Conservation (phyloP, 2,113 vertebrate genomes). For the Carassius auratus region DNA sequence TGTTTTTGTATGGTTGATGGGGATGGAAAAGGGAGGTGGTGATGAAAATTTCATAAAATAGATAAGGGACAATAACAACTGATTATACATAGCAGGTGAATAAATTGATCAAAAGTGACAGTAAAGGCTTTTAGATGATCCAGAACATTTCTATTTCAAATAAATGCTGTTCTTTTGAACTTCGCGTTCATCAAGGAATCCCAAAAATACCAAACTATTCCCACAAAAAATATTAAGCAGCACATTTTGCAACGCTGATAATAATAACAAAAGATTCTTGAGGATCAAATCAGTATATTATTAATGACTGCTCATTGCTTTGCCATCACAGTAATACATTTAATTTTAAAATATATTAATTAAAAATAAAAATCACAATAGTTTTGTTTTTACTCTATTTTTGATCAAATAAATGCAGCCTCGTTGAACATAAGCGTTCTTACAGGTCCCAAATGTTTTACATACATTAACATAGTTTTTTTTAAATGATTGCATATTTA, state of each 20-base stretch:
- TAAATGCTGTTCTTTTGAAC: neutral
- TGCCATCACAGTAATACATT: neutral
- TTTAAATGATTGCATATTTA: neutral
- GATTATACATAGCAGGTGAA: too few species aligned
- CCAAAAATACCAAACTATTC: neutral
- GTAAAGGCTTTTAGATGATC: too few species aligned
- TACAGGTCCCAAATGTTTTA: neutral
- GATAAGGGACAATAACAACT: neutral
- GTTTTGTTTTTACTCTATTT: neutral
- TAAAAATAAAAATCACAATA: neutral
- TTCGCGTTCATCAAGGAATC: neutral
- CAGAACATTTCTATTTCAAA: neutral
- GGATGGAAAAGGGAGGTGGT: neutral
- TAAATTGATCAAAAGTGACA: too few species aligned
- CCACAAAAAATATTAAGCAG: neutral
- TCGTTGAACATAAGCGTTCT: neutral
- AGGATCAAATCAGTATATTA: neutral
- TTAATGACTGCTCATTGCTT: neutral
- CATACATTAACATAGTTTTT: neutral
- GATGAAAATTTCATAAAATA: neutral
- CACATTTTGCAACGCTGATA: neutral
- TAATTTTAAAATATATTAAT: neutral
- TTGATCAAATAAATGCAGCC: neutral
- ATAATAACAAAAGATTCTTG: neutral
- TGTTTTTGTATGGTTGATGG: constrained; percentile 22